Conservation (phyloP, 2,113 vertebrate genomes). For the Pedetes capensis region DNA sequence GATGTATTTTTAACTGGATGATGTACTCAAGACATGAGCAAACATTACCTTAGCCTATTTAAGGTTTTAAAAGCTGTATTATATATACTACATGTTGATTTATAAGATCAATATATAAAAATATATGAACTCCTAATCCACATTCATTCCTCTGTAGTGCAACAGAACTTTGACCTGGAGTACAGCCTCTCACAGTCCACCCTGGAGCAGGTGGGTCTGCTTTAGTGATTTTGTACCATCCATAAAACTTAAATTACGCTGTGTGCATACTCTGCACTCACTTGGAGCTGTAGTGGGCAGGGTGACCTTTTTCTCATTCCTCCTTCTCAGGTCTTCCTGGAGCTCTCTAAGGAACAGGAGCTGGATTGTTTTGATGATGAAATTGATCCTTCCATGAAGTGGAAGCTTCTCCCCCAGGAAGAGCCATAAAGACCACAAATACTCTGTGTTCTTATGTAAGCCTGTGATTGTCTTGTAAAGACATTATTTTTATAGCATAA, state of each 20-base stretch:
- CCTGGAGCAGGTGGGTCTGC: slow-evolving; percentile 81
- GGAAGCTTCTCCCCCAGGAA: slow-evolving; percentile 70
- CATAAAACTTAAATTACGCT: fast-evolving
- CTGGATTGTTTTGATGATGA: slow-evolving; percentile 44
- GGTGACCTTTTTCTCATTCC: fast-evolving
- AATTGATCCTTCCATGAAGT: background rate
- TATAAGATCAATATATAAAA: background rate
- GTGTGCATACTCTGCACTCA: background rate
- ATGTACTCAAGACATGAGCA: background rate
- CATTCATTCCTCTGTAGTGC: slow-evolving; percentile 66
- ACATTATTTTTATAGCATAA: background rate
- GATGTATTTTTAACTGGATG: background rate
- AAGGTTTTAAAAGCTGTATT: background rate
- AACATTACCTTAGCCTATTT: background rate
- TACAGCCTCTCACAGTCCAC: slow-evolving; percentile 86
- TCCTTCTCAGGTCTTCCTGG: slow-evolving; percentile 74
- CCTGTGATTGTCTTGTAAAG: background rate
- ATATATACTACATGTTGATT: background rate
- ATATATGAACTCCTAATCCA: background rate
- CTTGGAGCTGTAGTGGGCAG: background rate
- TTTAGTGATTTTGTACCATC: fast-evolving
- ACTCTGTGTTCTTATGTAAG: background rate
- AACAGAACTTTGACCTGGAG: slow-evolving; percentile 79
- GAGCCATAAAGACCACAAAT: background rate
- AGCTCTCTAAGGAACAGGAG: slow-evolving; percentile 81